phyloP scores from a whole-genome alignment of 1,140 invertebrate species.

The Magallana angulata region DNA sequence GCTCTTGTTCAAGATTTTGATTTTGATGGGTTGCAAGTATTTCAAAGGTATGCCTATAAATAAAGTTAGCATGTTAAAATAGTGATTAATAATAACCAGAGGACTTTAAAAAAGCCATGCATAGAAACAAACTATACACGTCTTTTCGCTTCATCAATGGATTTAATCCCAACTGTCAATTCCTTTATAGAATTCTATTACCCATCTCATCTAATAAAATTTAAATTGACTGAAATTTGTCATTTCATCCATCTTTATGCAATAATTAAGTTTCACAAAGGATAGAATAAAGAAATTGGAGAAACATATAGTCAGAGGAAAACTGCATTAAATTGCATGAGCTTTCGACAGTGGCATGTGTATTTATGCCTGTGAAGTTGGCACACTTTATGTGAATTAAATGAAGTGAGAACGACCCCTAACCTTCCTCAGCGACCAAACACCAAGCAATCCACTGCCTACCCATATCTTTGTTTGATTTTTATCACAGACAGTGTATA shows the following conservation, averaged over 20 bases:
- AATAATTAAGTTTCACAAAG: conserved; percentile 29
- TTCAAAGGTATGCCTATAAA: too few relatives aligned
- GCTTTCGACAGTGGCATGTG: not conserved
- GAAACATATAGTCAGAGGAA: not conserved
- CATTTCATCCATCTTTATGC: not conserved
- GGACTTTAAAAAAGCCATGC: too few relatives aligned
- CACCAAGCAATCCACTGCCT: not conserved
- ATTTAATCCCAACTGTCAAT: too few relatives aligned
- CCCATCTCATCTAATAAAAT: too few relatives aligned
- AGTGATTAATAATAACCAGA: too few relatives aligned
- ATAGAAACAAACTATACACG: too few relatives aligned
- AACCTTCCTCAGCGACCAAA: not conserved
- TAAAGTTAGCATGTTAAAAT: too few relatives aligned
- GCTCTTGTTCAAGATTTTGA: too few relatives aligned
- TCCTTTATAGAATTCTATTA: too few relatives aligned
- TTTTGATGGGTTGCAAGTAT: too few relatives aligned
- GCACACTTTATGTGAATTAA: conserved; percentile 30
- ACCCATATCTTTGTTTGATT: not conserved
- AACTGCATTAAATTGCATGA: conserved; percentile 8
- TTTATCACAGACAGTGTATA: not conserved
- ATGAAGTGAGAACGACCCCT: conserved; percentile 17
- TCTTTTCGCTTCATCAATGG: too few relatives aligned
- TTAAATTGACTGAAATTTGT: not conserved
- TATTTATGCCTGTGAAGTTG: conserved; percentile 19
- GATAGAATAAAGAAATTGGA: not conserved